Evolutionary conservation across 2,888 invertebrate genomes (phyloP).

Genomic region (Perithous albicinctus): DNA sequence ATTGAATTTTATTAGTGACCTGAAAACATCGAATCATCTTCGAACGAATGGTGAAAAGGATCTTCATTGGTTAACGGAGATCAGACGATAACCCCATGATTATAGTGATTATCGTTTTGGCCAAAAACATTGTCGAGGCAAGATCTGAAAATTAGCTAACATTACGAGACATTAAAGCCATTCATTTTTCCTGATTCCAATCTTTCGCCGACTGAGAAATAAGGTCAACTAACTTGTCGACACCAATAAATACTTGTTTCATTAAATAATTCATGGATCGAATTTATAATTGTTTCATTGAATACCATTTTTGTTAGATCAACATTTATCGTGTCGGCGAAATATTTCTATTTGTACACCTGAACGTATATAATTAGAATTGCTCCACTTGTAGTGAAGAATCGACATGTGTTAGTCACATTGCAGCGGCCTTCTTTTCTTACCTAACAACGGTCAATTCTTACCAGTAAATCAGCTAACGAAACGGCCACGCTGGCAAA

Average conservation of each 20-base stretch:
- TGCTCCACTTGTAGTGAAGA: neutral
- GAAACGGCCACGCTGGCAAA: neutral
- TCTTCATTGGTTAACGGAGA: constrained; percentile 11
- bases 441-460: constrained; percentile 15
- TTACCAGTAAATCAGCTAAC: constrained; percentile 28
- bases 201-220: neutral
- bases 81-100: constrained; percentile 13
- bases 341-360: too few species aligned
- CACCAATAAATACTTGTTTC: neutral
- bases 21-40: neutral
- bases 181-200: neutral
- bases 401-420: neutral
- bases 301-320: neutral
- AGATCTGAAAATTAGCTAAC: neutral
- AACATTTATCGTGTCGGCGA: too few species aligned
- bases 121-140: neutral
- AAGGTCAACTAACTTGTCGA: neutral
- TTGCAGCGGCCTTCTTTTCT: neutral
- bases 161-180: neutral
- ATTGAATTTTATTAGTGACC: constrained; percentile 2
- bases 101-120: constrained; percentile 25
- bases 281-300: neutral
- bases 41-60: constrained; percentile 1
- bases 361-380: neutral
- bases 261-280: neutral